These are phyloP conservation scores for Pheosia tremula DNA, from an alignment of 2,888 invertebrate species.

Conservation along the genomic window DNA sequence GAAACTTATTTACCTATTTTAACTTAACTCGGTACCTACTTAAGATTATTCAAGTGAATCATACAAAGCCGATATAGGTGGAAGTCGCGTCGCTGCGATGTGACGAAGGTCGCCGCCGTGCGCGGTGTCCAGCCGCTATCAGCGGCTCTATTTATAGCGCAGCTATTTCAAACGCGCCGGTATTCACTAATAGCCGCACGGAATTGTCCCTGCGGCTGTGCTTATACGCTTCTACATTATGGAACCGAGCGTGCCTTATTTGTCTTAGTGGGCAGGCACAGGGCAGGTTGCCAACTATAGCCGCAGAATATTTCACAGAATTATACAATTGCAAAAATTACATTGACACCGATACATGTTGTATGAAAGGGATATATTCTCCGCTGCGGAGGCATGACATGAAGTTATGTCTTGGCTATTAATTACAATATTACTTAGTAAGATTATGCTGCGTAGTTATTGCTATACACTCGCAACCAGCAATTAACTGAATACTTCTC, in stretches of 20 bases:
- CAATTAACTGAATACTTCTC: no score
- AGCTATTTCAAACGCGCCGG: not conserved
- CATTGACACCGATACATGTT: not conserved
- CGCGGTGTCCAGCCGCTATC: not conserved
- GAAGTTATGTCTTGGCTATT: not conserved
- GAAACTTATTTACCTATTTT: no score
- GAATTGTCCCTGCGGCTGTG: not conserved
- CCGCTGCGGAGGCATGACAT: not conserved
- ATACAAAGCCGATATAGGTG: no score
- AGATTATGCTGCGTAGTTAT: no score
- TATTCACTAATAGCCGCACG: slow-evolving; percentile 1
- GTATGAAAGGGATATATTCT: not conserved
- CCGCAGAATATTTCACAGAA: not conserved
- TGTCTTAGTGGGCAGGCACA: not conserved
- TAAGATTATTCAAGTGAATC: no score
- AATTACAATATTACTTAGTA: no score
- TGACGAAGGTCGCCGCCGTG: not conserved
- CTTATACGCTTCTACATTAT: not conserved
- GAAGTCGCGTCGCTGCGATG: not conserved
- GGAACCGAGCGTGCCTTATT: not conserved
- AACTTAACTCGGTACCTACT: no score
- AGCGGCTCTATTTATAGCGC: not conserved
- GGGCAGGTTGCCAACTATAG: not conserved
- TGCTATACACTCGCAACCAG: no score
- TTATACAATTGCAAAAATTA: not conserved